These are phyloP conservation scores for Cottus gobio DNA, from an alignment of 2,113 vertebrate genomes.

Conservation along the genomic window DNA sequence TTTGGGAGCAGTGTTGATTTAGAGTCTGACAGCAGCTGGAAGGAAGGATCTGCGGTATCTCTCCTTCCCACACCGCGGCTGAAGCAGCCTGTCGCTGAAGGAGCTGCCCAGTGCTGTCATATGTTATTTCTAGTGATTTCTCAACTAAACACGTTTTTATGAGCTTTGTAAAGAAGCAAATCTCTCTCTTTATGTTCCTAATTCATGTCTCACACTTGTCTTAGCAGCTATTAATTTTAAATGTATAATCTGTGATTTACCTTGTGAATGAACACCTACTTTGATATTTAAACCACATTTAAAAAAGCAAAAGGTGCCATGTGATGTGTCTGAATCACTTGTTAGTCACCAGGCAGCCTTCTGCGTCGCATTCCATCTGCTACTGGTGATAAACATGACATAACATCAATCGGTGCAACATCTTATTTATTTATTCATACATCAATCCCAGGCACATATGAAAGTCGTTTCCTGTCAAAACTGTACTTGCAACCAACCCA, in stretches of 20 bases:
- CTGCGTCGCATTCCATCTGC: slow-evolving; percentile 48
- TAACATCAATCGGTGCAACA: slow-evolving; percentile 40
- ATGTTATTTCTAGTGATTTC: neutral
- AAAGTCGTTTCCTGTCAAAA: slow-evolving; percentile 1
- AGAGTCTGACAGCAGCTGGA: too few species aligned
- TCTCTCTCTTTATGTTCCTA: slow-evolving; percentile 10
- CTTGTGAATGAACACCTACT: slow-evolving; percentile 26
- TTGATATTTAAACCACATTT: slow-evolving; percentile 43
- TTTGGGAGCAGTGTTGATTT: too few species aligned
- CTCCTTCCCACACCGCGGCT: too few species aligned
- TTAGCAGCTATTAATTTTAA: slow-evolving; percentile 24
- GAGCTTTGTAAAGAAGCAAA: neutral
- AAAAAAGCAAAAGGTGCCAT: slow-evolving; percentile 21
- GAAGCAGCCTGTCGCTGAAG: neutral
- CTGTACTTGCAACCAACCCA: neutral
- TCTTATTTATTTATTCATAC: slow-evolving; percentile 51
- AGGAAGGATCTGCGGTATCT: too few species aligned
- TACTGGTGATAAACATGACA: slow-evolving; percentile 47
- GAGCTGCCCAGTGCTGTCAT: neutral
- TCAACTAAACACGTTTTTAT: neutral
- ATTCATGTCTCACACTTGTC: slow-evolving; percentile 17
- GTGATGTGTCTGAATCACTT: slow-evolving; percentile 42
- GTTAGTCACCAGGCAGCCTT: slow-evolving; percentile 49
- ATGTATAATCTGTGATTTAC: slow-evolving; percentile 25
- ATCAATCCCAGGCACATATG: slow-evolving; percentile 1